Evolutionary conservation across 2,888 invertebrate genomes (phyloP).

Genomic region (Creontiades dilutus): DNA sequence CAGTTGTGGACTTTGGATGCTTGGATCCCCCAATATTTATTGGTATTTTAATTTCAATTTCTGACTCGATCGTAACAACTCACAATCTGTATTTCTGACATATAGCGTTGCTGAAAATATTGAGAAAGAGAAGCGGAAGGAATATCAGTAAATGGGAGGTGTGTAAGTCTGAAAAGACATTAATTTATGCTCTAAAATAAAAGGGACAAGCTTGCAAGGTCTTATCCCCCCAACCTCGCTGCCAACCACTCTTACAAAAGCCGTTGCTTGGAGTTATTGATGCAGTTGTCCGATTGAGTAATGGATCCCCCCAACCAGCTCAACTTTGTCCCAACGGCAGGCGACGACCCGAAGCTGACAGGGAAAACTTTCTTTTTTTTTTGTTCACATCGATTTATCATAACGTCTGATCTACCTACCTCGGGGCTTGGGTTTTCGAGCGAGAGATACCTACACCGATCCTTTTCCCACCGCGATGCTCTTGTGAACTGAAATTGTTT

Average conservation of each 20-base stretch:
- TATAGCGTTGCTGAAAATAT: neutral
- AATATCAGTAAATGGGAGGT: neutral
- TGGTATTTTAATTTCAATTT: no score
- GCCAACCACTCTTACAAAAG: constrained; percentile 1
- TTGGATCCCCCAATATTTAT: no score
- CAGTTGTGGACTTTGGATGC: no score
- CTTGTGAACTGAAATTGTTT: neutral
- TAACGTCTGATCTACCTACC: neutral
- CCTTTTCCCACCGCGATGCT: neutral
- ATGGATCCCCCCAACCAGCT: neutral
- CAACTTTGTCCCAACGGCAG: neutral
- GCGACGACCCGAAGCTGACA: neutral
- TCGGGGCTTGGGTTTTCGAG: neutral
- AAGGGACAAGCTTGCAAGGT: neutral
- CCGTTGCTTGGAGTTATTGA: constrained; percentile 19
- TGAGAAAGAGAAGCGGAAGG: neutral
- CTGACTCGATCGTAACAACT: no score
- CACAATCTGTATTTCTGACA: neutral
- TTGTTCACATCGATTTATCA: neutral
- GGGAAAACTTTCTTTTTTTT: neutral
- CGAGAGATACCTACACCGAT: neutral
- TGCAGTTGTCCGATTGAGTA: constrained; percentile 31
- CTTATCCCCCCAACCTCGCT: constrained; percentile 10
- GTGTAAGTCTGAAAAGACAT: neutral
- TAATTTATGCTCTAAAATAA: constrained; percentile 19